Percentiles rank a stretch among this genome's conserved stretches.
phyloP scores from a whole-genome alignment of 1,140 invertebrate species.

The Chironomus striatipennis region DNA sequence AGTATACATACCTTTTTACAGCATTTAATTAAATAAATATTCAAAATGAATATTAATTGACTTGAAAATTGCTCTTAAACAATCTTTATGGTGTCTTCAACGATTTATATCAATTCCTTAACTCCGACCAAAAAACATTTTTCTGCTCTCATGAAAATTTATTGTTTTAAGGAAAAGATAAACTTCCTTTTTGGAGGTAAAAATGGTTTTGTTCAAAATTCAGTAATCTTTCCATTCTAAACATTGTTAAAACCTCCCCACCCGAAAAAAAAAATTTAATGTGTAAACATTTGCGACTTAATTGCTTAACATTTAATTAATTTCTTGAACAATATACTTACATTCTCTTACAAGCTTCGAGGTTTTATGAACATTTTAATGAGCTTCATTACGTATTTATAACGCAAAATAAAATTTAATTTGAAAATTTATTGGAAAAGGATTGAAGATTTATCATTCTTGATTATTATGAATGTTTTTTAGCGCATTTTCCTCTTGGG shows the following conservation, averaged over 20 bases:
- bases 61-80: constrained; percentile 16
- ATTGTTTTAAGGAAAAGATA: too few species aligned
- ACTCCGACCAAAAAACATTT: background rate
- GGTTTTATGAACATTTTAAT: background rate
- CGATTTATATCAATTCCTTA: background rate
- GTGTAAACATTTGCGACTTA: background rate
- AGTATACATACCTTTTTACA: background rate
- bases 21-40: constrained; percentile 19
- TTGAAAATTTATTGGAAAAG: background rate
- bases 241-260: too few species aligned
- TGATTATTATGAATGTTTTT: background rate
- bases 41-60: constrained; percentile 22
- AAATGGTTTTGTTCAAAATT: too few species aligned
- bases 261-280: too few species aligned
- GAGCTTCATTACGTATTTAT: background rate
- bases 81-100: background rate
- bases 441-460: background rate
- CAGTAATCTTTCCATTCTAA: too few species aligned
- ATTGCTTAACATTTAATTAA: constrained; percentile 4
- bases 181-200: too few species aligned
- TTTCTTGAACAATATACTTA: background rate
- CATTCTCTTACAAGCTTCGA: background rate
- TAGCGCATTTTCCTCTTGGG: too few species aligned
- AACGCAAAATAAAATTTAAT: background rate
- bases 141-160: too few species aligned